Percentiles rank a stretch among this genome's conserved stretches.
phyloP scores from a whole-genome alignment of 2,888 invertebrate species.

The Sarcophaga caerulescens region DNA sequence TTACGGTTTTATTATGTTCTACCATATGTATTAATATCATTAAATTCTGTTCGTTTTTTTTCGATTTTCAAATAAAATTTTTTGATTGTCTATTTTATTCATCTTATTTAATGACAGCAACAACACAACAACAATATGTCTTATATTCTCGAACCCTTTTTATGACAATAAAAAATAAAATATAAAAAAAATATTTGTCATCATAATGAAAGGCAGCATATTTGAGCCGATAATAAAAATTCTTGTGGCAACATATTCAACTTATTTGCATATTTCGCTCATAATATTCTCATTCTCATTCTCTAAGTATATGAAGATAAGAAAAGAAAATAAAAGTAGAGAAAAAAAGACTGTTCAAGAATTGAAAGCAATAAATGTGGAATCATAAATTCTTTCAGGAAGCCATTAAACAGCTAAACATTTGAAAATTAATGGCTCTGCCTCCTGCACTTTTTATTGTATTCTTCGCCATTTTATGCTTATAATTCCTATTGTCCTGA shows the following conservation, averaged over 20 bases:
- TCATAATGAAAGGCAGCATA: not conserved
- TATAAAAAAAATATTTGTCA: not conserved
- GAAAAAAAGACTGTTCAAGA: not conserved
- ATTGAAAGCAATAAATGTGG: conserved; percentile 46
- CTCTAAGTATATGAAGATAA: not conserved
- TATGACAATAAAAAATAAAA: not conserved
- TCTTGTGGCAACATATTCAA: not conserved
- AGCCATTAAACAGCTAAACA: conserved; percentile 32
- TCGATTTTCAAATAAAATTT: not conserved
- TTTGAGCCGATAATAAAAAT: not conserved
- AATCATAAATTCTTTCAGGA: conserved; percentile 47
- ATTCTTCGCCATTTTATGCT: not conserved
- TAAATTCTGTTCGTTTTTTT: not conserved
- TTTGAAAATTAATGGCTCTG: conserved; percentile 22
- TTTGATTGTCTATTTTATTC: not conserved
- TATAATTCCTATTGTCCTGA: conserved; percentile 5
- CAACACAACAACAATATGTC: not conserved
- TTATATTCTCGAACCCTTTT: not conserved
- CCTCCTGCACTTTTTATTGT: not conserved
- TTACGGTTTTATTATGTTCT: not conserved
- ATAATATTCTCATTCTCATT: not conserved
- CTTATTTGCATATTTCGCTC: not conserved
- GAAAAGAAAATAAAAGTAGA: not conserved
- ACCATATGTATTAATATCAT: not conserved
- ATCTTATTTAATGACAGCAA: not conserved